Base-by-base conservation (phyloP, 2,797 vertebrate species). In the Rhinogobio ventralis region DNA sequence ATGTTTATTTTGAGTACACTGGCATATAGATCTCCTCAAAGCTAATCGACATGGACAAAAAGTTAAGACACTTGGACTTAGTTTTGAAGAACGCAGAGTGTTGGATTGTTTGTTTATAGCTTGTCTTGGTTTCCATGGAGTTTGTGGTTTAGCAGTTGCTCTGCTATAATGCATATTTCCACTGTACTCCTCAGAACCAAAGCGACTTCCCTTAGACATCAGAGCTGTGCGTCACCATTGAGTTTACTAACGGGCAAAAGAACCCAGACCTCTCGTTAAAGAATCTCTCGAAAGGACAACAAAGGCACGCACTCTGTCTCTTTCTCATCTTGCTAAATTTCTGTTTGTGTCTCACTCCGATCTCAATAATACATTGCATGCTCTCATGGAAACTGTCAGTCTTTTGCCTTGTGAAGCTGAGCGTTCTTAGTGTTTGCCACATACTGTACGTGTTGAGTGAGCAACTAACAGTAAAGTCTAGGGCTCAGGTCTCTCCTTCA, bases 121-220 rank as follows among this genome's bases (percentile, higher is more conserved):
- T 66, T 72, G 46, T 51, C 67, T 82, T 36, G 72, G 86, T 87
- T 39, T 81, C 83, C 51, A 68, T 82, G 67, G 82, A 45, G 69
- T 49, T 39, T 68, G 80, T 83, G 75, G 75, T 86, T 77, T 49
- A 71, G 53, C 62, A 46, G 20, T 68, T 28, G 15, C 23, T 81
- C 25, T 39, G 14, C 11, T 72, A 30, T 60, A 81, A 72, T 8
- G 60, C 10, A 28, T 39, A 64, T 73, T 85, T 85, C 57, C 77
- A 57, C 53, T 19, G 17, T 73, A 25, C 42, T 73, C 5, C 57
- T 74, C 42, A 10, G 73, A 57, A 73, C 53, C 39, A 46, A 17
- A 36, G 55, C 2, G 14, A 73, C 53, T 36, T 82, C 69, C 69
- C 28, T 13, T 28, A 36, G 39, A 73, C 55, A n/a, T 4, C 28